phyloP scores from a whole-genome alignment of 2,113 vertebrate genomes.

The Herpetotheres cachinnans region DNA sequence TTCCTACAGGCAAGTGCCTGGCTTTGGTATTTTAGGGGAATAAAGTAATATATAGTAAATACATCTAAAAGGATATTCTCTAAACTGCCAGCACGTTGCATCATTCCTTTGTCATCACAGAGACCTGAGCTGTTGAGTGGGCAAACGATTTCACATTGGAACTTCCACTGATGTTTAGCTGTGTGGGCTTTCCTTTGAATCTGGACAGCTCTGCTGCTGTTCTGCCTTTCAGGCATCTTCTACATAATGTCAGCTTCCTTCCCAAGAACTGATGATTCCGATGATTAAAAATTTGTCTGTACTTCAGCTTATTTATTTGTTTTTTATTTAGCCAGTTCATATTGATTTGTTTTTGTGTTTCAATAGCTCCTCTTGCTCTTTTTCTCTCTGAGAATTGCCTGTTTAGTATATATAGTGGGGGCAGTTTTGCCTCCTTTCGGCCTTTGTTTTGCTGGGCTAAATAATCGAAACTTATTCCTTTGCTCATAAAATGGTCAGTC shows the following conservation, averaged over 20 bases:
- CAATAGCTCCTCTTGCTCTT: not conserved
- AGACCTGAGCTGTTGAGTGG: not conserved
- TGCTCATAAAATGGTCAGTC: not conserved
- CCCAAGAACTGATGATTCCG: not conserved
- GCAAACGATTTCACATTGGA: not conserved
- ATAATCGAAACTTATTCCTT: not conserved
- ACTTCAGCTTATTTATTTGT: not conserved
- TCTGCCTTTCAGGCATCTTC: not conserved
- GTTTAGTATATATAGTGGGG: not conserved
- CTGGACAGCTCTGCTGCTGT: not conserved
- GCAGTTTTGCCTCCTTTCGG: not conserved
- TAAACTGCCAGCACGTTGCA: not conserved
- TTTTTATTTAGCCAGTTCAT: not conserved
- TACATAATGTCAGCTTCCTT: not conserved
- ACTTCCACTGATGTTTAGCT: not conserved
- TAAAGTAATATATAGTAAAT: not conserved
- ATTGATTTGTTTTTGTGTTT: not conserved
- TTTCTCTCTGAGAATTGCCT: not conserved
- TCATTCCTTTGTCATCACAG: not conserved
- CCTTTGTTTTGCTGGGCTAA: not conserved
- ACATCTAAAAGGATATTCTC: not conserved
- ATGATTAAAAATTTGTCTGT: not conserved
- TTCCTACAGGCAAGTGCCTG: not conserved
- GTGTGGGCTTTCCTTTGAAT: not conserved
- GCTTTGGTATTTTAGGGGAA: not conserved